Percentiles rank a stretch among this genome's conserved stretches.
These are phyloP conservation scores for Macroglossus sobrinus DNA, from an alignment of 2,113 vertebrate species.

Conservation along the genomic window DNA sequence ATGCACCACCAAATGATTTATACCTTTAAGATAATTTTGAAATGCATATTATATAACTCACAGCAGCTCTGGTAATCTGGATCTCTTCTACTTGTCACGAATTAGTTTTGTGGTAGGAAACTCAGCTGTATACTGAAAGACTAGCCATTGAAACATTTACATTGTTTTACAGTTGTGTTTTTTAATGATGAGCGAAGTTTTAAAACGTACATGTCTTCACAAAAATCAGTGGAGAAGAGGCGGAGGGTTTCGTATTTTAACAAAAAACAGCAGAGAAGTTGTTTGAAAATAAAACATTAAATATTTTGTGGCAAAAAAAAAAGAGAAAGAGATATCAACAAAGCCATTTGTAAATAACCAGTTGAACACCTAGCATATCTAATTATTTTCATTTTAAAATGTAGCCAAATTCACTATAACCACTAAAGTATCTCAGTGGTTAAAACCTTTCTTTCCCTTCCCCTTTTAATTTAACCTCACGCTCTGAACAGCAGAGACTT, in stretches of 20 bases:
- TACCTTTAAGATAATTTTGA: conserved; percentile 7
- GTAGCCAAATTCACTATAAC: neutral
- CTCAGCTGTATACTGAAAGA: neutral
- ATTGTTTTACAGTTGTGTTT: neutral
- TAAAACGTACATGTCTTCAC: neutral
- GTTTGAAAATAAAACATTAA: neutral
- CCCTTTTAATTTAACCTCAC: neutral
- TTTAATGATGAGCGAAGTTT: neutral
- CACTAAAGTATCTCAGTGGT: neutral
- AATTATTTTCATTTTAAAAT: neutral
- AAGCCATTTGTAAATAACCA: neutral
- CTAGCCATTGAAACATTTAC: neutral
- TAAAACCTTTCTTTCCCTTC: neutral
- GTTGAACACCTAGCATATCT: neutral
- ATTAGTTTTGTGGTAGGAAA: conserved; percentile 44
- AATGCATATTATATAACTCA: conserved; percentile 21
- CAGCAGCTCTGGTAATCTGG: neutral
- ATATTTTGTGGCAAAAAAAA: neutral
- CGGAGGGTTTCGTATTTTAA: neutral
- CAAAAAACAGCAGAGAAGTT: neutral
- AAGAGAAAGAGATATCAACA: neutral
- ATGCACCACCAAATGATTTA: neutral
- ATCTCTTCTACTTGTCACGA: conserved; percentile 1
- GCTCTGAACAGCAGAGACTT: conserved; percentile 28
- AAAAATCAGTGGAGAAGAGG: neutral